A percentile compares a stretch with the other conserved stretches of the same genome.
phyloP scores from a whole-genome alignment of 2,113 vertebrate species.

The Pomatorhinus ruficollis region DNA sequence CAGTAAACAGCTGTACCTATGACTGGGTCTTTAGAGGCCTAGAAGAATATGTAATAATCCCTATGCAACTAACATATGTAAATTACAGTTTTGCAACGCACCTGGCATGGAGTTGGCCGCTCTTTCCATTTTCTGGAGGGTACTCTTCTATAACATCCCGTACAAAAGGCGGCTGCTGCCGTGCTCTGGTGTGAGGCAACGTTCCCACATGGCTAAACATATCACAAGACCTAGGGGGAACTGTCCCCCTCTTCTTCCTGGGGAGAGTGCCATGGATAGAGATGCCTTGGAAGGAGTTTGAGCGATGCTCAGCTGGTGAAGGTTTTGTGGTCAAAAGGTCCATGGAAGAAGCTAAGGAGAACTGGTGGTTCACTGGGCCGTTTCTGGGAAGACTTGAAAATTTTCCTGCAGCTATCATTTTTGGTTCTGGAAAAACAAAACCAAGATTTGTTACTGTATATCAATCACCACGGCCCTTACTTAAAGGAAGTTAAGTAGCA shows the following conservation, averaged over 20 bases:
- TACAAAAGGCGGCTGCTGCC: slow-evolving; percentile 70
- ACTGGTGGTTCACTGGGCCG: slow-evolving; percentile 75
- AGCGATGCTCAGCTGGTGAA: slow-evolving; percentile 47
- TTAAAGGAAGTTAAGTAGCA: neutral
- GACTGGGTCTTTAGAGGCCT: neutral
- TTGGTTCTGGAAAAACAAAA: slow-evolving; percentile 75
- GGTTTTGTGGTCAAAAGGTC: slow-evolving; percentile 88
- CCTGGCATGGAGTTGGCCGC: slow-evolving; percentile 73
- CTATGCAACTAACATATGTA: neutral
- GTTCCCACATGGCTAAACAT: slow-evolving; percentile 60
- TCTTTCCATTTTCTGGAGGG: slow-evolving; percentile 59
- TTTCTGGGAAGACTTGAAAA: slow-evolving; percentile 89
- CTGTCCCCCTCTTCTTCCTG: slow-evolving; percentile 85
- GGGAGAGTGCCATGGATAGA: slow-evolving; percentile 96
- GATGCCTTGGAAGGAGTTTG: slow-evolving; percentile 79
- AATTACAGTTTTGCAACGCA: slow-evolving; percentile 55
- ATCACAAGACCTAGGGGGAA: slow-evolving; percentile 70
- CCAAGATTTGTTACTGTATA: neutral
- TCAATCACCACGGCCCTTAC: neutral
- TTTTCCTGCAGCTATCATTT: slow-evolving; percentile 93
- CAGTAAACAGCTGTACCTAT: neutral
- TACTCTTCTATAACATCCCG: slow-evolving; percentile 81
- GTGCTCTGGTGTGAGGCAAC: slow-evolving; percentile 60
- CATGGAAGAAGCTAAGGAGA: slow-evolving; percentile 88
- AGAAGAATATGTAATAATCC: neutral